These are phyloP conservation scores for Setophaga kirtlandii DNA, from an alignment of 2,113 vertebrate genomes.

Conservation along the genomic window DNA sequence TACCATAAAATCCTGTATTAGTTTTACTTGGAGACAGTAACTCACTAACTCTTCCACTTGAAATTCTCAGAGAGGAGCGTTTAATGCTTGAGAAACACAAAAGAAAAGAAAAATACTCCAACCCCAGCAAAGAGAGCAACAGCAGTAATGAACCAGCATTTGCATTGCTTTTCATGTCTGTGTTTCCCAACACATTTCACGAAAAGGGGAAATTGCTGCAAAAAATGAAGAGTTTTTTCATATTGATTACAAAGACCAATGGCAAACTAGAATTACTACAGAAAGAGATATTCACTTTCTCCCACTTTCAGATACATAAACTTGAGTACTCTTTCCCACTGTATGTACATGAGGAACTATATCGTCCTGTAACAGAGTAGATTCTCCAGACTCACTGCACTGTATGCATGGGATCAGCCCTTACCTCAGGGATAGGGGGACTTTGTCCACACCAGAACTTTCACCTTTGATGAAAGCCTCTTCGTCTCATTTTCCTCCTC, in stretches of 20 bases:
- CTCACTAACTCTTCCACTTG: neutral
- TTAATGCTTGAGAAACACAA: neutral
- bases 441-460: neutral
- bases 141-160: neutral
- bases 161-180: neutral
- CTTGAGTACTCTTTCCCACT: neutral
- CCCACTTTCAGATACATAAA: neutral
- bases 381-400: neutral
- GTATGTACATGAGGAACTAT: fast-evolving
- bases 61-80: neutral
- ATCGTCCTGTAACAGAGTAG: neutral
- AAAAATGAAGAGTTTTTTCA: neutral
- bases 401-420: neutral
- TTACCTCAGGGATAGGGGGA: fast-evolving
- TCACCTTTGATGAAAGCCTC: neutral
- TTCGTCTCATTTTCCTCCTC: neutral
- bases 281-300: neutral
- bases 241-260: neutral
- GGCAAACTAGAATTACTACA: neutral
- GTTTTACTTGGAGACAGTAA: neutral
- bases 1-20: neutral
- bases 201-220: neutral
- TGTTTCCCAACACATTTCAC: neutral
- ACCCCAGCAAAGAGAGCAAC: neutral
- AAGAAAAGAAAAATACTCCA: neutral